Evolutionary conservation across 1,140 invertebrate species (phyloP).

Genomic region (Antheraea pernyi): DNA sequence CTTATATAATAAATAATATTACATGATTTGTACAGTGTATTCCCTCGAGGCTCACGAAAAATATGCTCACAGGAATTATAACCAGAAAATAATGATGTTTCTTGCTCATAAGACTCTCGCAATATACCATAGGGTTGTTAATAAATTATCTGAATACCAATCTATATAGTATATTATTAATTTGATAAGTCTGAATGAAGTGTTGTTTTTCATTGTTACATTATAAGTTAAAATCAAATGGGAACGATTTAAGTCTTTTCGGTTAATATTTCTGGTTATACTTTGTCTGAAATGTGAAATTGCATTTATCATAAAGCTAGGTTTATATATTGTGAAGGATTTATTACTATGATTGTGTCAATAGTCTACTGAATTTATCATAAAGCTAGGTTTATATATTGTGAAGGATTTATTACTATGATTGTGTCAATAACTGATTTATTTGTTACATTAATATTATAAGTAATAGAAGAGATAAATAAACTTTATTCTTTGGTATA

Average conservation of each 20-base stretch:
- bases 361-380: constrained; percentile 68
- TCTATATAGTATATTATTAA: not conserved
- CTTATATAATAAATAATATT: constrained; percentile 34
- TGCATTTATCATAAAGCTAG: constrained; percentile 62
- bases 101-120: not conserved
- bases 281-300: constrained; percentile 18
- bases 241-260: not conserved
- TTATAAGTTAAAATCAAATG: not conserved
- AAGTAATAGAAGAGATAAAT: constrained; percentile 60
- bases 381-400: constrained; percentile 34
- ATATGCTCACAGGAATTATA: constrained; percentile 7
- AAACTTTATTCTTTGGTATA: constrained; percentile 69
- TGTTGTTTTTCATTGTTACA: not conserved
- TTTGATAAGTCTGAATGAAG: not conserved
- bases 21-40: constrained; percentile 33
- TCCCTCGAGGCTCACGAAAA: constrained; percentile 45
- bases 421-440: constrained; percentile 65
- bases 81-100: constrained; percentile 11
- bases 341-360: constrained; percentile 55
- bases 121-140: not conserved
- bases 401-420: constrained; percentile 40
- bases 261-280: not conserved
- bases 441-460: constrained; percentile 66
- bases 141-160: not conserved
- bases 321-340: constrained; percentile 35